phyloP scores from a whole-genome alignment of 2,888 invertebrate species.

The Rhynchonema sp. region DNA sequence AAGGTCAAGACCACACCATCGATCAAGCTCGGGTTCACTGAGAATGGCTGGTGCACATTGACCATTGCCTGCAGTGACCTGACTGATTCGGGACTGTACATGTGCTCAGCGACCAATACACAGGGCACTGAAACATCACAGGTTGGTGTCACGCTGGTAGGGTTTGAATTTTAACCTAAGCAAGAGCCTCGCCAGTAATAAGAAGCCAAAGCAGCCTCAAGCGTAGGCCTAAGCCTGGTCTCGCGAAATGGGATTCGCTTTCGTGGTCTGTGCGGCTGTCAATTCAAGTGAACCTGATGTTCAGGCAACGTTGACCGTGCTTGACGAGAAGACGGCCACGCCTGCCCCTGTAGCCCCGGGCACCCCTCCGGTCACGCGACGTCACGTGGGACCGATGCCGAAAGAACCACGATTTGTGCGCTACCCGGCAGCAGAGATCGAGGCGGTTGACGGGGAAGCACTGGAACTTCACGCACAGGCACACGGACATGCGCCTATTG shows the following conservation, averaged over 20 bases:
- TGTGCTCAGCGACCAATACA: conserved; percentile 5
- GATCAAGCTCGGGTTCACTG: conserved; percentile 11
- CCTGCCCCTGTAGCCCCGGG: too few relatives aligned
- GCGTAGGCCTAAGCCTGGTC: too few relatives aligned
- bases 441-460: neutral
- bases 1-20: conserved; percentile 13
- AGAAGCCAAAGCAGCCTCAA: too few relatives aligned
- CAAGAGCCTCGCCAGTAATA: too few relatives aligned
- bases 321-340: too few relatives aligned
- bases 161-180: too few relatives aligned
- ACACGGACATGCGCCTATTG: neutral
- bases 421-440: neutral
- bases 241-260: too few relatives aligned
- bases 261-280: too few relatives aligned
- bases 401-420: conserved; percentile 3
- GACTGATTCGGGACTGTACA: conserved; percentile 20
- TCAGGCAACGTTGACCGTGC: too few relatives aligned
- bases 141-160: neutral
- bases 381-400: too few relatives aligned
- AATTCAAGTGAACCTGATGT: too few relatives aligned
- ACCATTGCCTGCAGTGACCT: conserved; percentile 11
- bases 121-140: conserved; percentile 1
- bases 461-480: conserved; percentile 2
- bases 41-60: conserved; percentile 15
- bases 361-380: too few relatives aligned